Base-by-base conservation (phyloP, 2,797 vertebrate genomes). In the Acropternis orthonyx region DNA sequence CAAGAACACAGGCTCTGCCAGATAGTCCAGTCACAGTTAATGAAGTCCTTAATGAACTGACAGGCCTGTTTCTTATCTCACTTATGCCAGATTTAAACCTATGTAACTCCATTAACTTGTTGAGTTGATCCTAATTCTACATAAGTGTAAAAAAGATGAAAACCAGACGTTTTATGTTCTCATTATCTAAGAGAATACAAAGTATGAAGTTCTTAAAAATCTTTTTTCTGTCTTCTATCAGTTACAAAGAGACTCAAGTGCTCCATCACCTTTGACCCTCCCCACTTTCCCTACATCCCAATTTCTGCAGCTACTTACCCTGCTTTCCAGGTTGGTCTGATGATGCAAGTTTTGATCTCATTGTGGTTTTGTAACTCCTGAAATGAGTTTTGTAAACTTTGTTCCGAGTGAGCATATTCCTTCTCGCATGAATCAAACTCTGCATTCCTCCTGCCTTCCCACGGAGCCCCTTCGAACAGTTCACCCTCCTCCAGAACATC, bases 111-210 rank as follows among this genome's bases (percentile, higher is more conserved):
- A 96, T 96, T 97, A 97, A 97, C 89, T 96, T 78, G 87, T 88
- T 73, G 93, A 93, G 87, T 89, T 92, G 94, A 93, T 96, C 92
- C 92, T 94, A 91, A 95, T 96, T 95, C 95, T 95, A 94, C 82
- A 36, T 55, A 96, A 96, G 92, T 95, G 92, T 95, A 91, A 96
- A 97, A 96, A 93, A 96, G 95, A 97, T 78, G 91, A 94, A 93
- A 96, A 92, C 51, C 93, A 93, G 91, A 59, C 76, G 1, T 89
- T 95, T 97, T 78, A 90, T 92, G 92, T 92, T 75, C 89, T 78
- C 63, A 52, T 92, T 94, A 93, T 94, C 95, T 88, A 71, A 88
- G 62, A 88, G 62, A 88, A 93, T 86, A 91, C 36, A 1, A 92
- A 97, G 85, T 41, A 69, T 14, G 69, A 79, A 46, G 39, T 81